Percentiles rank a stretch among this genome's conserved stretches.
Evolutionary conservation across 1,140 invertebrate genomes (phyloP).

Genomic region (Drosophila santomea): DNA sequence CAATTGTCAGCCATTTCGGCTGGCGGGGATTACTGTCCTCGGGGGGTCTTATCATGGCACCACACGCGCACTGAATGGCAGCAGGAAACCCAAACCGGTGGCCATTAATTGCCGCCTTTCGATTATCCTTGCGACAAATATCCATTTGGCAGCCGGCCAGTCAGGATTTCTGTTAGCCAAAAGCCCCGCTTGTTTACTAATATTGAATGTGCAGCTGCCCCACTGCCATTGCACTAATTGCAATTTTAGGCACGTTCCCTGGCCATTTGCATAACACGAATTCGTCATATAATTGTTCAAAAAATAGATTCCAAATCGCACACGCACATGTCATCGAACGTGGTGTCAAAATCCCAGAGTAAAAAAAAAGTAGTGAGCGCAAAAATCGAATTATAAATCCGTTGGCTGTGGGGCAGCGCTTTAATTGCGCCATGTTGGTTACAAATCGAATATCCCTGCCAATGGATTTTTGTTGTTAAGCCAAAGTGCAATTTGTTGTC

Average conservation of each 20-base stretch:
- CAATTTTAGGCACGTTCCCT: constrained; percentile 75
- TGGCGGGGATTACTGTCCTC: constrained; percentile 31
- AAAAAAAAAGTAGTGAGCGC: neutral
- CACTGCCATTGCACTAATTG: constrained; percentile 65
- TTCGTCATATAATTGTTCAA: constrained; percentile 66
- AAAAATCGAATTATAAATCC: constrained; percentile 45
- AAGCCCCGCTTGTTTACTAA: constrained; percentile 64
- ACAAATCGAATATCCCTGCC: constrained; percentile 2
- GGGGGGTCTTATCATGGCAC: constrained; percentile 16
- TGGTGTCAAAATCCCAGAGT: constrained; percentile 2
- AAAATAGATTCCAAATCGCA: constrained; percentile 42
- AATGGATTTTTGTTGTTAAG: constrained; percentile 51
- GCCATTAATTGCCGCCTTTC: constrained; percentile 52
- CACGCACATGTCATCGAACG: constrained; percentile 29
- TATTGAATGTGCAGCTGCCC: constrained; percentile 68
- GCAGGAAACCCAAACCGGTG: constrained; percentile 27
- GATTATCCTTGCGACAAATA: constrained; percentile 43
- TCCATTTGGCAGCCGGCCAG: constrained; percentile 27
- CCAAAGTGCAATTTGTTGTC: constrained; percentile 80
- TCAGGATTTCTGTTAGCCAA: constrained; percentile 38
- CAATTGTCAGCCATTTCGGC: constrained; percentile 12
- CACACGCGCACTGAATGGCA: constrained; percentile 7
- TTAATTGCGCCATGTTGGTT: constrained; percentile 35
- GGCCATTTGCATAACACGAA: constrained; percentile 71
- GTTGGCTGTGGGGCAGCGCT: constrained; percentile 6